phyloP scores from a whole-genome alignment of 1,140 invertebrate genomes.

The Bombus terrestris region DNA sequence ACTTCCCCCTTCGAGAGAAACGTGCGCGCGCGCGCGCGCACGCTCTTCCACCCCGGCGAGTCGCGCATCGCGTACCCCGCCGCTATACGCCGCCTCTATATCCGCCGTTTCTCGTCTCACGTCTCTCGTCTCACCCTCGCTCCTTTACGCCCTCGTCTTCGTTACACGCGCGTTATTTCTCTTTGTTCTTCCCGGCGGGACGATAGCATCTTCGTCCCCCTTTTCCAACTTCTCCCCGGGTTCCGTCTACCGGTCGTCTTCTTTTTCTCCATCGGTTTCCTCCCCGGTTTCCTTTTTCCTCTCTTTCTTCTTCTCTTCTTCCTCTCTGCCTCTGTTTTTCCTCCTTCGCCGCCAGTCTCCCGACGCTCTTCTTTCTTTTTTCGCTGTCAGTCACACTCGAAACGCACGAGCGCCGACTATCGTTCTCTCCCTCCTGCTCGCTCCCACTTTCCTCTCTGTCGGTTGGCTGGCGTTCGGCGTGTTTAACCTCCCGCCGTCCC shows the following conservation, averaged over 20 bases:
- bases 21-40: conserved; percentile 58
- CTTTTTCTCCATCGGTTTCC: conserved; percentile 26
- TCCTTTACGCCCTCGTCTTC: conserved; percentile 27
- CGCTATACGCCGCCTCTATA: conserved; percentile 48
- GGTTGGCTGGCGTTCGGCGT: conserved; percentile 38
- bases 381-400: conserved; percentile 63
- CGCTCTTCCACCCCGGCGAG: conserved; percentile 64
- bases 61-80: conserved; percentile 47
- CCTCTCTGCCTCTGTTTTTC: conserved; percentile 5
- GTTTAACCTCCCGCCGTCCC: conserved; percentile 58
- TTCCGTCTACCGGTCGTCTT: conserved; percentile 23
- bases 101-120: conserved; percentile 31
- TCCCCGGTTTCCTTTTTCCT: conserved; percentile 3
- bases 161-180: conserved; percentile 23
- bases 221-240: not conserved
- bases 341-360: not conserved
- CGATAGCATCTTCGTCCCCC: conserved; percentile 15
- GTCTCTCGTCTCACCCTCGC: conserved; percentile 16
- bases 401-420: conserved; percentile 63
- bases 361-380: not conserved
- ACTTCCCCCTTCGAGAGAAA: conserved; percentile 60
- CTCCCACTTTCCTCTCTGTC: conserved; percentile 19
- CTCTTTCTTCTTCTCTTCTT: not conserved
- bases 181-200: conserved; percentile 27
- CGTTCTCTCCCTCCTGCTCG: conserved; percentile 34